Evolutionary conservation across 2,797 vertebrate genomes (phyloP).

Genomic region (Decapterus maruadsi): DNA sequence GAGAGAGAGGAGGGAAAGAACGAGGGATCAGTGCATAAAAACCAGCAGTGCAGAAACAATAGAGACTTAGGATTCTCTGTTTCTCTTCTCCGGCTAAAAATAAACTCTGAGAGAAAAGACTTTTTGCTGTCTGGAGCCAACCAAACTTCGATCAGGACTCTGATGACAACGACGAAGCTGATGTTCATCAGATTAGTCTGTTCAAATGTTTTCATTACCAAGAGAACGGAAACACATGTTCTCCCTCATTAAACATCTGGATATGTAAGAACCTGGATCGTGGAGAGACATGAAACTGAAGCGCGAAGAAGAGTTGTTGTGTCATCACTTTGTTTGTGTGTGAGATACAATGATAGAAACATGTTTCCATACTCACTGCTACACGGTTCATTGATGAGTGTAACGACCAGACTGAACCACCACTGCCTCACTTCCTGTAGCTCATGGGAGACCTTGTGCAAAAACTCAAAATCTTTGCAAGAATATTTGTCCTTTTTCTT

Average conservation of each 20-base stretch:
- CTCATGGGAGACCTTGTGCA: too few species aligned
- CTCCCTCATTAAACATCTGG: neutral
- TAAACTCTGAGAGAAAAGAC: conserved; percentile 31
- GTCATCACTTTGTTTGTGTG: neutral
- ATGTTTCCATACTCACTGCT: too few species aligned
- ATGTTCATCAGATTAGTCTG: neutral
- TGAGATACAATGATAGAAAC: too few species aligned
- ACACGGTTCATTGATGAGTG: too few species aligned
- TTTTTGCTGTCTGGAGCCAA: neutral
- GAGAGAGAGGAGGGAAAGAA: conserved; percentile 5
- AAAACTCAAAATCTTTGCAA: too few species aligned
- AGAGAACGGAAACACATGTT: neutral
- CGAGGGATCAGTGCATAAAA: conserved; percentile 72
- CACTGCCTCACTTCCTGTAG: too few species aligned
- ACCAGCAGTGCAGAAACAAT: conserved; percentile 77
- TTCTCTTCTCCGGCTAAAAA: conserved; percentile 56
- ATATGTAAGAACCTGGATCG: too few species aligned
- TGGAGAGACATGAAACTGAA: too few species aligned
- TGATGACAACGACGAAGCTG: neutral
- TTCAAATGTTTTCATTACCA: neutral
- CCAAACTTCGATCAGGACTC: neutral
- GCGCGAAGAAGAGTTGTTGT: too few species aligned
- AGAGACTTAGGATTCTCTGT: conserved; percentile 61
- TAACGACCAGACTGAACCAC: too few species aligned
- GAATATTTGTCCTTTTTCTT: too few species aligned